Base-by-base conservation (phyloP, 2,113 vertebrate genomes). In the Apteryx owenii region DNA sequence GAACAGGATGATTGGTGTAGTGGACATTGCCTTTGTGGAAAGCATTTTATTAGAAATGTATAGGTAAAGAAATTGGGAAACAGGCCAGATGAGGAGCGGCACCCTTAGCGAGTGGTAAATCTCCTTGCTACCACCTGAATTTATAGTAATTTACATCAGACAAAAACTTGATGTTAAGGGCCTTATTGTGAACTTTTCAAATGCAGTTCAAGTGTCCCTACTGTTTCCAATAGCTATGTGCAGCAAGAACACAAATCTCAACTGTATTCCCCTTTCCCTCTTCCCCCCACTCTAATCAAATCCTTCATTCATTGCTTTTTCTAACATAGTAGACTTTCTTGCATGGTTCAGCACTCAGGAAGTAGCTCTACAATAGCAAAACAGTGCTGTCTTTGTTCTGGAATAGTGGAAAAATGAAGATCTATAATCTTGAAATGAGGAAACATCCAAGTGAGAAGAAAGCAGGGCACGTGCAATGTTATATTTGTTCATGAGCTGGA, bases 331-430 rank as follows among this genome's bases (percentile, higher is more conserved):
- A 64, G 64, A 60, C 61, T 89, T 95, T 65, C 91, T 95, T 94
- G 58, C 68, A 81, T 61, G 58, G 53, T 81, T 87, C 70, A 80
- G 92, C 83, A 89, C 56, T 88, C 81, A 91, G 70, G 91, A 85
- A 96, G 71, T 88, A 94, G 42, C 84, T 85, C 62, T 93, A 68
- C 79, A 92, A 81, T 89, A 94, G 93, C 75, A 88, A 88, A 94
- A 94, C 84, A 91, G 50, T 85, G 68, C 75, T 91, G 87, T 38
- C 78, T 93, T 97, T 97, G 85, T 95, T 97, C 89, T 88, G 85
- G 79, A 88, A 85, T 85, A 93, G 70, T 33, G 46, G 64, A 88
- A 76, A 94, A 95, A 93, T 90, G 18, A 93, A 80, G 85, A 95
- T 50, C 40, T 82, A 81, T 83, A 60, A 62, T 94, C 93, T 81